Conservation (phyloP, 2,797 vertebrate species). For the Phoebastria nigripes region DNA sequence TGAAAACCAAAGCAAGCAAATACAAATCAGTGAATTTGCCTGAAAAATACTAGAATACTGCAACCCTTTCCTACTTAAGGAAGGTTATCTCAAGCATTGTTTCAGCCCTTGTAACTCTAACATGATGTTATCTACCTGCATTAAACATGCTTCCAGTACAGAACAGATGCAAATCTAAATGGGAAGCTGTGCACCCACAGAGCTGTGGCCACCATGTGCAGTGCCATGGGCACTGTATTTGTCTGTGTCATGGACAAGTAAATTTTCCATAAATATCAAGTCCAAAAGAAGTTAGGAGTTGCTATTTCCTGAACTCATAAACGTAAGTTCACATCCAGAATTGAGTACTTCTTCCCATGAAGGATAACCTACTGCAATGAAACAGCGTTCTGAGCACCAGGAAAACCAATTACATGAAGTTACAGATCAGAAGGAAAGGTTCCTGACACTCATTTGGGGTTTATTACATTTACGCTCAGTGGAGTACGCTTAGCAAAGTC, state of each 20-base stretch:
- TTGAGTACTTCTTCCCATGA: neutral
- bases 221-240: neutral
- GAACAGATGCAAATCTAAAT: neutral
- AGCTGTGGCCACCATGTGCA: accelerated
- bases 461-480: neutral
- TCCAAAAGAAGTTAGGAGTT: neutral
- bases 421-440: neutral
- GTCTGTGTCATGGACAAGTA: accelerated
- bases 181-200: neutral
- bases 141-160: neutral
- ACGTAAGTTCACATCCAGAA: neutral
- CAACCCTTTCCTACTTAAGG: neutral
- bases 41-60: neutral
- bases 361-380: neutral
- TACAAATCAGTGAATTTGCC: neutral
- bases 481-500: neutral
- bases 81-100: neutral
- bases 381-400: neutral
- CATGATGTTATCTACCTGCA: neutral
- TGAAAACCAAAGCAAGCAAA: neutral
- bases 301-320: neutral
- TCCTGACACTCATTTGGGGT: neutral
- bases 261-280: neutral
- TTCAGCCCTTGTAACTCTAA: neutral
- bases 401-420: neutral